Percentiles rank a stretch among this genome's conserved stretches.
These are phyloP conservation scores for Agrotis puta DNA, from an alignment of 2,888 invertebrate genomes.

Conservation along the genomic window DNA sequence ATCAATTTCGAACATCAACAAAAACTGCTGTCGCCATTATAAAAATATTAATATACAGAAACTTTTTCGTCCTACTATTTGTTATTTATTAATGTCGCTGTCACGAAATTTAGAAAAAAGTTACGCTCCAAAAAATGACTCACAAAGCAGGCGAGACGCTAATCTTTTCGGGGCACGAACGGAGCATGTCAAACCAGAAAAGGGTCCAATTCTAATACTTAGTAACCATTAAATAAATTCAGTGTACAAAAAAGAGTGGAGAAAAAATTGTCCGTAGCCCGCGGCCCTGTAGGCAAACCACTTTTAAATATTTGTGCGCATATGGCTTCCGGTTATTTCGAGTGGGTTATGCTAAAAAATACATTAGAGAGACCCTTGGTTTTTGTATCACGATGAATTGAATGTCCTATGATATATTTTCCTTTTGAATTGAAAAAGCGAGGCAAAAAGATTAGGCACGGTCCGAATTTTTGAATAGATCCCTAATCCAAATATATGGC, in stretches of 20 bases:
- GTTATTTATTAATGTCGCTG: constrained; percentile 88
- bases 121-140: constrained; percentile 81
- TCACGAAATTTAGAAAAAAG: constrained; percentile 82
- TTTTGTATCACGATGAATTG: constrained; percentile 72
- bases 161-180: constrained; percentile 85
- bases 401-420: constrained; percentile 79
- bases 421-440: constrained; percentile 61
- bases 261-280: constrained; percentile 83
- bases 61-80: constrained; percentile 80
- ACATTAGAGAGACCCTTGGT: constrained; percentile 64
- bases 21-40: constrained; percentile 70
- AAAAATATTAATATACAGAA: constrained; percentile 81
- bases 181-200: constrained; percentile 84
- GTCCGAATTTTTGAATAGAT: constrained; percentile 63
- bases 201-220: constrained; percentile 86
- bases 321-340: constrained; percentile 90
- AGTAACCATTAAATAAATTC: constrained; percentile 90
- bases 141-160: constrained; percentile 85
- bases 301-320: constrained; percentile 90
- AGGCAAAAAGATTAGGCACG: constrained; percentile 68
- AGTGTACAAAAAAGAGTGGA: constrained; percentile 75
- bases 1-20: constrained; percentile 68
- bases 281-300: constrained; percentile 78
- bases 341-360: constrained; percentile 90
- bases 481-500: constrained; percentile 75